These are phyloP conservation scores for Enteromius mattozi DNA, from an alignment of 2,797 vertebrate species.

Conservation along the genomic window DNA sequence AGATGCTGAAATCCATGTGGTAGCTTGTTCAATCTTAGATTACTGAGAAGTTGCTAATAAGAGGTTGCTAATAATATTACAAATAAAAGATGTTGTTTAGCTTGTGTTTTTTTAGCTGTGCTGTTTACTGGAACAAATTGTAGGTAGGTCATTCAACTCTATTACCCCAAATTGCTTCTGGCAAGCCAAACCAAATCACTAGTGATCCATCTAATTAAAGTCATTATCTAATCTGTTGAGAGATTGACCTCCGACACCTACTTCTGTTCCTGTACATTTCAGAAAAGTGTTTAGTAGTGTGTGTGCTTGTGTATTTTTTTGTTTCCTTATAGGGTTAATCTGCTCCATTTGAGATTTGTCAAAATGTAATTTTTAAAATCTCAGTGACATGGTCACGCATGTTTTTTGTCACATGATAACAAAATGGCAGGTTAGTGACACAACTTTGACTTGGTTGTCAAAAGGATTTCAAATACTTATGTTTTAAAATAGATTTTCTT, in stretches of 20 bases:
- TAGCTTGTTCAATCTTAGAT: background rate
- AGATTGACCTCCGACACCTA: conserved; percentile 27
- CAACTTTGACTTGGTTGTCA: background rate
- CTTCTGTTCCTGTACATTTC: background rate
- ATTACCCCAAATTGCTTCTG: conserved; percentile 23
- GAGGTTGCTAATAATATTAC: background rate
- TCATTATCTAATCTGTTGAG: conserved; percentile 33
- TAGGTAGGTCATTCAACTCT: conserved; percentile 28
- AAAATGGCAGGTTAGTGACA: background rate
- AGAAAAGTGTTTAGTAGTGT: background rate
- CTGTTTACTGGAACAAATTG: conserved; percentile 23
- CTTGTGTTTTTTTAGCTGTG: conserved; percentile 6
- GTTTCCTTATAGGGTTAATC: background rate
- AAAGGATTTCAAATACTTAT: background rate
- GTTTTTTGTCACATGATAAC: background rate
- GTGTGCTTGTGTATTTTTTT: background rate
- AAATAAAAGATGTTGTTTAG: background rate
- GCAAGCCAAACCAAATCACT: conserved; percentile 23
- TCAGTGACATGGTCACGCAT: background rate
- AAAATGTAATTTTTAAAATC: background rate
- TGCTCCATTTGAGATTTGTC: background rate
- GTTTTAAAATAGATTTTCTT: background rate
- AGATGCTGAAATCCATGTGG: background rate
- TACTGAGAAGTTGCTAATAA: background rate
- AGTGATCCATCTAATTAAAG: conserved; percentile 34